A percentile compares a stretch with the other conserved stretches of the same genome.
These are phyloP conservation scores for Leptinotarsa peninsularis DNA, from an alignment of 2,888 invertebrate genomes.

Conservation along the genomic window DNA sequence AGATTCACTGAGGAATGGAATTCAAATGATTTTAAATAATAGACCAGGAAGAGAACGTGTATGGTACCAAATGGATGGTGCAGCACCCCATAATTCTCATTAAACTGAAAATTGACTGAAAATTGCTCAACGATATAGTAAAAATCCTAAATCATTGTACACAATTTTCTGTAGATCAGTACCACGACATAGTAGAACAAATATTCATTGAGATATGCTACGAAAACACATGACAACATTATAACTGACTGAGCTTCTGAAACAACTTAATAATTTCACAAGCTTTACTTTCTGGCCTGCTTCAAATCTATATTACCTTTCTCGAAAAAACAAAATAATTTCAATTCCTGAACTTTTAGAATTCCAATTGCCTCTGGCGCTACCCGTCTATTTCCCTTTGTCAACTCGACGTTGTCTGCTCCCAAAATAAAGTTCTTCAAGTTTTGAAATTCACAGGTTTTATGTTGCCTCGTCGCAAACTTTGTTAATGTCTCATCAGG, in stretches of 20 bases:
- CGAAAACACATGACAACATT: no score
- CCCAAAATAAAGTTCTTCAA: constrained; percentile 41
- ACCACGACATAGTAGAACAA: no score
- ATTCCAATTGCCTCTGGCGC: constrained; percentile 12
- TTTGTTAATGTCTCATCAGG: constrained; percentile 60
- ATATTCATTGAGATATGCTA: no score
- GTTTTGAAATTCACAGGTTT: constrained; percentile 56
- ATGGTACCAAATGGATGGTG: no score
- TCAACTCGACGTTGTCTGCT: constrained; percentile 19
- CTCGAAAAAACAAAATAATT: not conserved
- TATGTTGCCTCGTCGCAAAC: constrained; percentile 56
- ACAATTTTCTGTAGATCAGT: no score
- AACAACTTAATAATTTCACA: not conserved
- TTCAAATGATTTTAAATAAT: no score
- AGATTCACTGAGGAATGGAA: no score
- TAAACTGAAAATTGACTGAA: no score
- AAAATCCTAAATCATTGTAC: no score
- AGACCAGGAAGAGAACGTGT: no score
- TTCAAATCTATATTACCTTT: not conserved
- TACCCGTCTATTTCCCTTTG: constrained; percentile 15
- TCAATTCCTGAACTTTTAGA: constrained; percentile 3
- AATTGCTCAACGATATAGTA: no score
- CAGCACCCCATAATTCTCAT: no score
- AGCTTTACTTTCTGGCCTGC: not conserved
- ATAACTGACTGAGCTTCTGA: not conserved